Base-by-base conservation (phyloP, 2,888 invertebrate species). In the Athrips mouffetella region DNA sequence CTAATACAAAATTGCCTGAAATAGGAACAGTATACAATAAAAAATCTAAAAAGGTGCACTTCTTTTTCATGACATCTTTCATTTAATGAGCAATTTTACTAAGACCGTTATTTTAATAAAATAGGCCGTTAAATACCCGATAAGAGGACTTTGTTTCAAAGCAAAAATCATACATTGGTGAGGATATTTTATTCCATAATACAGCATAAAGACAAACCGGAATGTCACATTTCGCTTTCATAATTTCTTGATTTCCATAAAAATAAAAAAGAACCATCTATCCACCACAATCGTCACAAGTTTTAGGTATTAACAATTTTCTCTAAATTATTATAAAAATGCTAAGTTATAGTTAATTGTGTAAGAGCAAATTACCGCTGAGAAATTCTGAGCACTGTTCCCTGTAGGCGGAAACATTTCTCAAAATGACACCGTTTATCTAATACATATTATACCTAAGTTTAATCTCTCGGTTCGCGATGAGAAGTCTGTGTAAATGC, bases 101-200 rank as follows among this genome's bases (percentile, higher is more conserved):
- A n/a, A n/a, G n/a, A n/a, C n/a, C n/a, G n/a, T n/a, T n/a, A n/a
- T n/a, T n/a, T n/a, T n/a, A n/a, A n/a, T n/a, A 3, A 20, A 16
- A 39, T 10, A 18, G 20, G 7, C n/a, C 15, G 16, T 11, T 15
- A 25, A 37, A 18, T 59, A 58, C 10, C n/a, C 15, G 16, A 23
- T 15, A 25, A 37, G 20, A 59, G 58, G 57, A 55, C 48, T 37
- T 37, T 42, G 50, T 60, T 52, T 55, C 33, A 62, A 63, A 70
- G 61, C 69, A 79, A 80, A 80, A 77, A 78, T 75, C 74, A 70
- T 69, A 74, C 61, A 67, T 83, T 82, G 76, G 85, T 88, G 86
- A 87, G 88, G 88, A 87, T 87, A 88, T 85, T 88, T 88, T 87
- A 88, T 87, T 88, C 87, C 87, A 86, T 87, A 87, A 87, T 85